These are phyloP conservation scores for Brenthis hecate DNA, from an alignment of 2,888 invertebrate species.

Conservation along the genomic window DNA sequence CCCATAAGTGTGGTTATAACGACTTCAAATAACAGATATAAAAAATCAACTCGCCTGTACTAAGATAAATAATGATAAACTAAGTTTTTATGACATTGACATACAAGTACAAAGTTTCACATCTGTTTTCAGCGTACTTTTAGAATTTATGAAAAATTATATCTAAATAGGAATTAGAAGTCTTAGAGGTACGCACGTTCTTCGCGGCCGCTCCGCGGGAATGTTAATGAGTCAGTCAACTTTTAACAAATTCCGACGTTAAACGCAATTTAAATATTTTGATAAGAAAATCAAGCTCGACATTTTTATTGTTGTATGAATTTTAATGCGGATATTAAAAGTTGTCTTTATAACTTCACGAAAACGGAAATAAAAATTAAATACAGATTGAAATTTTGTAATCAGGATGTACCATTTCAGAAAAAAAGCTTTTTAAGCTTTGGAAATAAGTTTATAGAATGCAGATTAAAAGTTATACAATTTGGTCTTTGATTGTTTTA, in stretches of 20 bases:
- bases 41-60: too few species aligned
- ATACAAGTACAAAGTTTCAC: too few species aligned
- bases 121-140: too few species aligned
- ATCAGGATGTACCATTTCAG: conserved; percentile 4
- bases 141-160: not conserved
- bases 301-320: conserved; percentile 47
- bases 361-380: conserved; percentile 18
- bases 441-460: not conserved
- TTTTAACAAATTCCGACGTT: conserved; percentile 70
- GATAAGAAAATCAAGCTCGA: conserved; percentile 54
- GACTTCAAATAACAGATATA: too few species aligned
- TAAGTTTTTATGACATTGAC: too few species aligned
- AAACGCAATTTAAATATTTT: conserved; percentile 57
- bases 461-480: not conserved
- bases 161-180: conserved; percentile 26
- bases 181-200: conserved; percentile 22
- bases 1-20: too few species aligned
- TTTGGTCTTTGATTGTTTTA: too few species aligned
- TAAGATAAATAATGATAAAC: too few species aligned
- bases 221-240: conserved; percentile 65
- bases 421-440: conserved; percentile 1
- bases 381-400: conserved; percentile 24
- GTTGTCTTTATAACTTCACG: conserved; percentile 11
- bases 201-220: conserved; percentile 40
- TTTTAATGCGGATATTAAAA: conserved; percentile 38